Evolutionary conservation across 2,888 invertebrate species (phyloP).

Genomic region (Lottia scabra): DNA sequence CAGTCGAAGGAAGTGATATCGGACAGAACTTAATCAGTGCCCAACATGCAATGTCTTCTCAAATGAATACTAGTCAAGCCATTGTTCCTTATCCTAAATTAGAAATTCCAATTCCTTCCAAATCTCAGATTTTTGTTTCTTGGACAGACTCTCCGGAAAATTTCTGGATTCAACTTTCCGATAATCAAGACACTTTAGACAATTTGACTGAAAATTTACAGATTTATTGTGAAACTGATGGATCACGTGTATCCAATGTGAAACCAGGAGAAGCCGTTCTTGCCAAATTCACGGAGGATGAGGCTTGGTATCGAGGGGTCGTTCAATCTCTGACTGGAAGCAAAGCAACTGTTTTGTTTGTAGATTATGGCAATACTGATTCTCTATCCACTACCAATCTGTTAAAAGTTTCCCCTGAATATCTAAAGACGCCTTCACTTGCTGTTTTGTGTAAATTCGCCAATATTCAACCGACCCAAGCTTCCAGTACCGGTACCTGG

Average conservation of each 20-base stretch:
- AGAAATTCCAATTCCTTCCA: conserved; percentile 15
- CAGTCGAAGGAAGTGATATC: conserved; percentile 34
- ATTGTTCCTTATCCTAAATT: conserved; percentile 20
- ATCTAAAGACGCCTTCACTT: conserved; percentile 42
- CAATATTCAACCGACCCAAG: conserved; percentile 36
- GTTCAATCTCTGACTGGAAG: conserved; percentile 31
- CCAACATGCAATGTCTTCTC: background rate
- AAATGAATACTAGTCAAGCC: background rate
- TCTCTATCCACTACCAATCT: conserved; percentile 39
- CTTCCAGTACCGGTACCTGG: conserved; percentile 27
- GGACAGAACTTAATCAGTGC: conserved; percentile 30
- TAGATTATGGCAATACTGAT: conserved; percentile 65
- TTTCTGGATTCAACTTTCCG: conserved; percentile 47
- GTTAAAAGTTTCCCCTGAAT: conserved; percentile 43
- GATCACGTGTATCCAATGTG: conserved; percentile 18
- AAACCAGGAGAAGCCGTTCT: conserved; percentile 38
- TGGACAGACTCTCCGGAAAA: conserved; percentile 44
- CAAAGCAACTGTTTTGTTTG: conserved; percentile 48
- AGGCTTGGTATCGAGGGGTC: conserved; percentile 55
- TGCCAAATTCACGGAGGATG: conserved; percentile 52
- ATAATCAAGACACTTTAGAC: conserved; percentile 34
- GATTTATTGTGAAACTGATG: conserved; percentile 36
- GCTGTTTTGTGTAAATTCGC: conserved; percentile 49
- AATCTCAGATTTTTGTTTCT: conserved; percentile 39
- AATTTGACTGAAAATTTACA: conserved; percentile 41